These are phyloP conservation scores for Cabera pusaria DNA, from an alignment of 2,888 invertebrate species.

Conservation along the genomic window DNA sequence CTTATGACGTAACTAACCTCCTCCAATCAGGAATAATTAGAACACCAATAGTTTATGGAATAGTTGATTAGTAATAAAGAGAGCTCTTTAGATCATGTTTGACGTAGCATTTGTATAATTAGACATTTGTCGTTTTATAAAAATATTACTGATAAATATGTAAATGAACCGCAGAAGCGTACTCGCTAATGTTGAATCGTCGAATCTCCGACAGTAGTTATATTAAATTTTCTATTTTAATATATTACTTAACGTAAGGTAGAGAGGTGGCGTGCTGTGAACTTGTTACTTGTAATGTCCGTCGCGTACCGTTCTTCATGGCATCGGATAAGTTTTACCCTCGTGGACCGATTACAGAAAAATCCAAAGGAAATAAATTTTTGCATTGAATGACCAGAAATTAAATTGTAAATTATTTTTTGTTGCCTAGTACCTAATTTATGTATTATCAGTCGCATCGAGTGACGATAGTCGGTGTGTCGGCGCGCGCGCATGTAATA, in stretches of 20 bases:
- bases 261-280: slow-evolving; percentile 63
- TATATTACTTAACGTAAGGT: slow-evolving; percentile 66
- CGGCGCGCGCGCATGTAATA: slow-evolving; percentile 41
- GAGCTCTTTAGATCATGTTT: slow-evolving; percentile 67
- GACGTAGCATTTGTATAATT: slow-evolving; percentile 76
- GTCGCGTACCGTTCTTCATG: slow-evolving; percentile 47
- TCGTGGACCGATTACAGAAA: slow-evolving; percentile 44
- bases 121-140: slow-evolving; percentile 69
- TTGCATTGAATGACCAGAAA: slow-evolving; percentile 44
- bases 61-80: slow-evolving; percentile 66
- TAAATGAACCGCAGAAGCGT: slow-evolving; percentile 50
- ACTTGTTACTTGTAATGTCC: slow-evolving; percentile 61
- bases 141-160: slow-evolving; percentile 41
- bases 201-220: slow-evolving; percentile 78
- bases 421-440: slow-evolving; percentile 67
- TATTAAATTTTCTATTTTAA: slow-evolving; percentile 82
- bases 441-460: slow-evolving; percentile 36
- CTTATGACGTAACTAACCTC: slow-evolving; percentile 55
- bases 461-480: slow-evolving; percentile 51
- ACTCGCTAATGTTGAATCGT: slow-evolving; percentile 56
- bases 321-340: slow-evolving; percentile 40
- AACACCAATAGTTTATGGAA: slow-evolving; percentile 74
- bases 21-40: slow-evolving; percentile 56
- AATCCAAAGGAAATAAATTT: slow-evolving; percentile 22
- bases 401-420: slow-evolving; percentile 52